Evolutionary conservation across 2,888 invertebrate species (phyloP).

Genomic region (Pristionchus maxplancki): DNA sequence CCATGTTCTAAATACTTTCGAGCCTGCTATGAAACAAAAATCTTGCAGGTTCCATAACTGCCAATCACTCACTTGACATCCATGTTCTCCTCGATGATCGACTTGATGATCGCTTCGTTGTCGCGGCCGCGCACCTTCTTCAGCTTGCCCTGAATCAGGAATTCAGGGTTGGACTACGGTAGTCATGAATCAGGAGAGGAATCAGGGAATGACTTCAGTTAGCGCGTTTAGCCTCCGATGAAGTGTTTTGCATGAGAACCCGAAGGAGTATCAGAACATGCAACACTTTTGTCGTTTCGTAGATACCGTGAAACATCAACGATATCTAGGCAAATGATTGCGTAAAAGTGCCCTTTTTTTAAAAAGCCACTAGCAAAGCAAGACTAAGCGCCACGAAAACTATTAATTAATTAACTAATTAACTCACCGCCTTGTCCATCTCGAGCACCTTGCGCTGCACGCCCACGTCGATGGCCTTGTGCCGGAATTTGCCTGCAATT

Average conservation of each 20-base stretch:
- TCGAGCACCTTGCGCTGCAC: conserved; percentile 80
- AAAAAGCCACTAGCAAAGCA: no score
- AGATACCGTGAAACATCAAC: no score
- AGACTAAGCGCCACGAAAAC: no score
- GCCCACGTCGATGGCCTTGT: conserved; percentile 83
- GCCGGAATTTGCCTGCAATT: conserved; percentile 72
- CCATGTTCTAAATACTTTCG: no score
- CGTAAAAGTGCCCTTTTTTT: background rate
- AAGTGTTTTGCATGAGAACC: background rate
- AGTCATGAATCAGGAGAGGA: no score
- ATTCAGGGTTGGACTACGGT: background rate
- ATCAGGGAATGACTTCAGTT: no score
- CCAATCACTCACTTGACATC: conserved; percentile 85
- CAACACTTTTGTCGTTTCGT: no score
- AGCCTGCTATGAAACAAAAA: no score
- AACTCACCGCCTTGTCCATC: conserved; percentile 46
- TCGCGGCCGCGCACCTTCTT: conserved; percentile 81
- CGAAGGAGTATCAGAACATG: no score
- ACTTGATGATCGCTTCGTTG: conserved; percentile 87
- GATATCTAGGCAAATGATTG: background rate
- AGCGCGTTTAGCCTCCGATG: background rate
- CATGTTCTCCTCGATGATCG: conserved; percentile 92
- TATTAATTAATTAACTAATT: background rate
- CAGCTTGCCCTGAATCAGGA: conserved; percentile 67
- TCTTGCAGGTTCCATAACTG: no score